These are phyloP conservation scores for Mastomys natalensis DNA, from an alignment of 2,113 vertebrate species.

Conservation along the genomic window DNA sequence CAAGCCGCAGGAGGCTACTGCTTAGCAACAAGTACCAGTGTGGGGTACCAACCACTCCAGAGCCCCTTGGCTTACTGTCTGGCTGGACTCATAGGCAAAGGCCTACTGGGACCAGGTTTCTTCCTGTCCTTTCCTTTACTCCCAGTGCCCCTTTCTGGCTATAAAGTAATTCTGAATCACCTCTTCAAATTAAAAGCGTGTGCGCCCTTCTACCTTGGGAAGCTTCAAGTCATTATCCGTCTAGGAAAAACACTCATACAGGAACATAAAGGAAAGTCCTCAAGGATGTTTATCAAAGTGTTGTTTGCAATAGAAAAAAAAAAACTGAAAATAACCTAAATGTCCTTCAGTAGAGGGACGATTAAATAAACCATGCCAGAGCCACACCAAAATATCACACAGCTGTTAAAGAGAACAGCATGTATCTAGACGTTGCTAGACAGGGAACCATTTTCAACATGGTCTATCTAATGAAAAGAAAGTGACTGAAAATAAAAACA, in stretches of 20 bases:
- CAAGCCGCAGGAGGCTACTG: rapidly evolving
- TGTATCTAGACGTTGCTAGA: neutral
- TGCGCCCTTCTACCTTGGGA: conserved; percentile 58
- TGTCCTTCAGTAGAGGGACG: conserved; percentile 62
- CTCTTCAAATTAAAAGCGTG: conserved; percentile 69
- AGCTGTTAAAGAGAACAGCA: neutral
- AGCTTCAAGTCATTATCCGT: conserved; percentile 53
- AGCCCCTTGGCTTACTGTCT: neutral
- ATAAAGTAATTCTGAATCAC: conserved; percentile 35
- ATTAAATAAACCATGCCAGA: neutral
- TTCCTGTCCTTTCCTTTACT: conserved; percentile 50
- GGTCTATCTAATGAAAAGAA: neutral
- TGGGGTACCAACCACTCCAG: neutral
- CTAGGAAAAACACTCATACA: neutral
- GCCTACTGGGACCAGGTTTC: neutral
- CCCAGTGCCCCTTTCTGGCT: conserved; percentile 60
- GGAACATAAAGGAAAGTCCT: neutral
- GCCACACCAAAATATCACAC: neutral
- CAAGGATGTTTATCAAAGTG: conserved; percentile 53
- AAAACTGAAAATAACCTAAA: conserved; percentile 15
- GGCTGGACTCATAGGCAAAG: conserved; percentile 1
- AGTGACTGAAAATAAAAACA: conserved; percentile 37
- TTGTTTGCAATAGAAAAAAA: conserved; percentile 9
- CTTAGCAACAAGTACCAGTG: neutral
- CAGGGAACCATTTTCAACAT: neutral